phyloP scores from a whole-genome alignment of 2,888 invertebrate genomes.

The Tinea semifulvella region DNA sequence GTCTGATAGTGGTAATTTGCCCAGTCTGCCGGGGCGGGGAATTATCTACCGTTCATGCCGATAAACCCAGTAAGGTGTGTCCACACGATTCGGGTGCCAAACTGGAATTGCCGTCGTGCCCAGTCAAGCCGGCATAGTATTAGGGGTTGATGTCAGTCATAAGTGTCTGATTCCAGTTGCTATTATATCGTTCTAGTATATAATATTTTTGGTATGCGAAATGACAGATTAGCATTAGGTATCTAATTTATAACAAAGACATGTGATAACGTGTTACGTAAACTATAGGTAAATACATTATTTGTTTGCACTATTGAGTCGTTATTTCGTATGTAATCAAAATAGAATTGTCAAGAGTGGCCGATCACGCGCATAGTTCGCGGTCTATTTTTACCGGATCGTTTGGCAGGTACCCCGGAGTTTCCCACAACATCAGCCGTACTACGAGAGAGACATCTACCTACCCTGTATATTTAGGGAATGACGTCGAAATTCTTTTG shows the following conservation, averaged over 20 bases:
- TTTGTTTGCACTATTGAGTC: constrained; percentile 7
- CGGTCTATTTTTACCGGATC: constrained; percentile 50
- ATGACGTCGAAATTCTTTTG: constrained; percentile 12
- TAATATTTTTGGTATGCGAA: too few relatives aligned
- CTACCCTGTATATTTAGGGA: background rate
- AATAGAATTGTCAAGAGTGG: constrained; percentile 46
- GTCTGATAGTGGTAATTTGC: too few relatives aligned
- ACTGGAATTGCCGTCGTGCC: too few relatives aligned
- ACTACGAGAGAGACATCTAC: background rate
- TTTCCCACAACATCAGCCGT: constrained; percentile 10
- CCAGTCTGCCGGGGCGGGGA: too few relatives aligned
- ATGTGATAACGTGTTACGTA: constrained; percentile 4
- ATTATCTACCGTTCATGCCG: too few relatives aligned
- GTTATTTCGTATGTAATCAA: constrained; percentile 25
- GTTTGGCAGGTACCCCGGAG: constrained; percentile 48
- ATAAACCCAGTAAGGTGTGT: too few relatives aligned
- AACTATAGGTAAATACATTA: too few relatives aligned
- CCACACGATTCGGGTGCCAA: too few relatives aligned
- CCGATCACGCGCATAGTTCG: constrained; percentile 55
- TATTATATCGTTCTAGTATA: too few relatives aligned
- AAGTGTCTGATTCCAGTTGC: too few relatives aligned
- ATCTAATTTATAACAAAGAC: background rate
- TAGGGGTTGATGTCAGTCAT: too few relatives aligned
- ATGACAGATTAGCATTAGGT: background rate
- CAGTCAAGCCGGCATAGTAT: too few relatives aligned